These are phyloP conservation scores for Halocaridina rubra DNA, from an alignment of 2,888 invertebrate species.

Conservation along the genomic window DNA sequence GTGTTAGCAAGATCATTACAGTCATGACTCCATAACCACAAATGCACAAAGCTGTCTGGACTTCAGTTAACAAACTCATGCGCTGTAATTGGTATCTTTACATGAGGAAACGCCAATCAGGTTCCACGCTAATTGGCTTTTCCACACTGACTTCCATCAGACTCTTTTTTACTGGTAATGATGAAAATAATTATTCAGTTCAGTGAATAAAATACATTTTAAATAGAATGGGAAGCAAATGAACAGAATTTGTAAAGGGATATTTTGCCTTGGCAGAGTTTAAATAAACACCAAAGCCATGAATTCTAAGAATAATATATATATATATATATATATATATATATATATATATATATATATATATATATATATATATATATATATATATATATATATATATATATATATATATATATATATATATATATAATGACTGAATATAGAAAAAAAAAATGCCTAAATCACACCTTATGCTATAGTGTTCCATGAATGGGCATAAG, in stretches of 20 bases:
- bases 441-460: constrained; percentile 33
- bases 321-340: no score
- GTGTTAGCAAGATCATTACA: no score
- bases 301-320: constrained; percentile 26
- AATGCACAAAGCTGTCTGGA: no score
- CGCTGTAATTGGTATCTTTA: neutral
- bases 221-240: constrained; percentile 1
- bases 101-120: constrained; percentile 15
- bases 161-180: neutral
- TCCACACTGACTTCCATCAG: constrained; percentile 23
- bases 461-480: constrained; percentile 36
- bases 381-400: neutral
- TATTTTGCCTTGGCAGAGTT: constrained; percentile 38
- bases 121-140: constrained; percentile 40
- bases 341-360: no score
- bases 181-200: neutral
- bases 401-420: neutral
- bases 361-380: no score
- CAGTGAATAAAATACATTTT: neutral
- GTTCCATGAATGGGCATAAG: constrained; percentile 37
- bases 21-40: no score
- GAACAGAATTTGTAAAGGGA: neutral
- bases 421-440: constrained; percentile 27
- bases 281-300: constrained; percentile 36
- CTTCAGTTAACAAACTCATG: no score